phyloP scores from a whole-genome alignment of 2,888 invertebrate species.

The Drosophila mayaguana region DNA sequence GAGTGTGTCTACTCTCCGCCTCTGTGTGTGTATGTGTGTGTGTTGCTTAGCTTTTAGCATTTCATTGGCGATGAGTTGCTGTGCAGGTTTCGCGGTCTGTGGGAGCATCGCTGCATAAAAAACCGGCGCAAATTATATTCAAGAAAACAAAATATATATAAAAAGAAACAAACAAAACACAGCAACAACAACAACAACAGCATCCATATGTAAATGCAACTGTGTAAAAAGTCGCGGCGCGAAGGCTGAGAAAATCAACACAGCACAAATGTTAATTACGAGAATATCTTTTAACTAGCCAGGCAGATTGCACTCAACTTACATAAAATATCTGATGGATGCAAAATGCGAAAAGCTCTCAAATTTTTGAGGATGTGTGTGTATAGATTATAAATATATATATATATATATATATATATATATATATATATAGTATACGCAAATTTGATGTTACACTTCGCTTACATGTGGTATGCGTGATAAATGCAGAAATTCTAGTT shows the following conservation, averaged over 20 bases:
- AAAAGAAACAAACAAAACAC: conserved; percentile 5
- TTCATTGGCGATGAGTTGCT: conserved; percentile 74
- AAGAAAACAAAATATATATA: conserved; percentile 42
- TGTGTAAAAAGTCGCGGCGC: conserved; percentile 49
- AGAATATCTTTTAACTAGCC: conserved; percentile 64
- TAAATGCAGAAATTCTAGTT: not conserved
- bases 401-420: too few species aligned
- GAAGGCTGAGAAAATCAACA: conserved; percentile 83
- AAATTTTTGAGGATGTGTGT: not conserved
- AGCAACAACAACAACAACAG: conserved; percentile 31
- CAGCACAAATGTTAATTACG: conserved; percentile 79
- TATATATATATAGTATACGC: too few species aligned
- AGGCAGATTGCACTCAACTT: conserved; percentile 55
- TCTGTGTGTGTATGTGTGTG: conserved; percentile 27
- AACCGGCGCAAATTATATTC: conserved; percentile 77
- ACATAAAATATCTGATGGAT: conserved; percentile 62
- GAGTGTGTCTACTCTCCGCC: conserved; percentile 7
- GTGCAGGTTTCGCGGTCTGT: conserved; percentile 76
- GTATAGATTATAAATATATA: not conserved
- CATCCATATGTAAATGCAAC: conserved; percentile 50
- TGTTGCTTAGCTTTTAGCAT: conserved; percentile 70
- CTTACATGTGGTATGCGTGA: conserved; percentile 40
- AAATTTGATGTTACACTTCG: conserved; percentile 24
- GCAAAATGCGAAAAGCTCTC: conserved; percentile 29
- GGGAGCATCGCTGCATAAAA: conserved; percentile 69